phyloP scores from a whole-genome alignment of 2,797 vertebrate species.

The Microctenopoma steveboyesi region DNA sequence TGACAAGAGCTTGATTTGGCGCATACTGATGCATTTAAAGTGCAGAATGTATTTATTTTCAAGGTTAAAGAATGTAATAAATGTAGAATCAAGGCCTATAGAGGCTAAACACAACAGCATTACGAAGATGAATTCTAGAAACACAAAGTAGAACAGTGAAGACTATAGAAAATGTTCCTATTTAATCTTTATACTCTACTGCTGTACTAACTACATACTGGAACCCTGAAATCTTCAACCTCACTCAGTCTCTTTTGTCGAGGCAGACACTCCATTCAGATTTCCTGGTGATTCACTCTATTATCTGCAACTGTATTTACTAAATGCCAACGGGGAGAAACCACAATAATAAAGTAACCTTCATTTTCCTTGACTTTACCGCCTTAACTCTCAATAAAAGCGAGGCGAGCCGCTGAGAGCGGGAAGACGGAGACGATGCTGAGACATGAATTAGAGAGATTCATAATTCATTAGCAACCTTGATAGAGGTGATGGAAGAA shows the following conservation, averaged over 20 bases:
- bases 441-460: constrained; percentile 48
- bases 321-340: constrained; percentile 24
- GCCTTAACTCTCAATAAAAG: constrained; percentile 2
- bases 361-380: constrained; percentile 21
- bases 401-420: constrained; percentile 1
- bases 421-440: constrained; percentile 14
- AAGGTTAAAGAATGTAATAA: neutral
- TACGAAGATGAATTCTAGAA: neutral
- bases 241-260: constrained; percentile 8
- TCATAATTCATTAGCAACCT: constrained; percentile 65
- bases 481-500: constrained; percentile 39
- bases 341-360: constrained; percentile 38
- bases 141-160: neutral
- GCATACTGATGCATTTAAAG: neutral
- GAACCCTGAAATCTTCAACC: constrained; percentile 6
- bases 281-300: constrained; percentile 31
- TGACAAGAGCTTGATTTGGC: neutral
- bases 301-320: constrained; percentile 38
- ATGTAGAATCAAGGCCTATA: constrained; percentile 10
- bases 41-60: neutral
- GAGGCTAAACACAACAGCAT: neutral
- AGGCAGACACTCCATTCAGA: constrained; percentile 27
- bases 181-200: neutral
- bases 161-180: neutral
- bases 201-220: neutral